Percentiles rank a stretch among this genome's conserved stretches.
Evolutionary conservation across 1,140 invertebrate species (phyloP).

Genomic region (Limonius californicus): DNA sequence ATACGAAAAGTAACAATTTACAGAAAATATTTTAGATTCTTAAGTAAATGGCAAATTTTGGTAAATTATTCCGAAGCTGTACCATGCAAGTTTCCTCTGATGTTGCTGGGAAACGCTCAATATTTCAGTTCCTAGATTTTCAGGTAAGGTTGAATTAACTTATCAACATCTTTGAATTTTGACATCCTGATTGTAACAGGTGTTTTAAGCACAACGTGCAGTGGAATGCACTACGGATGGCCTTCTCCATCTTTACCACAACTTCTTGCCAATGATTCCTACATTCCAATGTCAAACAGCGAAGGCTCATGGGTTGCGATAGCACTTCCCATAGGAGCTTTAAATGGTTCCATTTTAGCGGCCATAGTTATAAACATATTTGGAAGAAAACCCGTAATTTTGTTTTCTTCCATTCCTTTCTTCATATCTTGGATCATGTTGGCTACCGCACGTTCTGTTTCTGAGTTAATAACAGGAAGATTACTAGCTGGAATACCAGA

Average conservation of each 20-base stretch:
- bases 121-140: no score
- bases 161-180: no score
- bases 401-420: constrained; percentile 56
- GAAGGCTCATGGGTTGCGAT: constrained; percentile 63
- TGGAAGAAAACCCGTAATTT: constrained; percentile 63
- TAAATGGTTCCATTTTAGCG: constrained; percentile 50
- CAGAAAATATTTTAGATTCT: no score
- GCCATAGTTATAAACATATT: constrained; percentile 49
- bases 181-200: no score
- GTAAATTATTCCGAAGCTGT: no score
- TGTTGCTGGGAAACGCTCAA: no score
- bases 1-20: no score
- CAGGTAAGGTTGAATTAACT: no score
- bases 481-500: constrained; percentile 33
- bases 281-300: constrained; percentile 51
- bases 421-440: constrained; percentile 58
- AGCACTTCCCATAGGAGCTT: constrained; percentile 46
- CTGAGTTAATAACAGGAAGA: constrained; percentile 48
- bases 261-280: constrained; percentile 28
- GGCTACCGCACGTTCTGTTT: constrained; percentile 49
- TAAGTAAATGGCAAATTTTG: no score
- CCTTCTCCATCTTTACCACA: constrained; percentile 36
- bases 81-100: no score
- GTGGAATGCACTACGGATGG: constrained; percentile 43
- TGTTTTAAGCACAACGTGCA: no score